Conservation (phyloP, 2,888 invertebrate species). For the Apantesis nais region DNA sequence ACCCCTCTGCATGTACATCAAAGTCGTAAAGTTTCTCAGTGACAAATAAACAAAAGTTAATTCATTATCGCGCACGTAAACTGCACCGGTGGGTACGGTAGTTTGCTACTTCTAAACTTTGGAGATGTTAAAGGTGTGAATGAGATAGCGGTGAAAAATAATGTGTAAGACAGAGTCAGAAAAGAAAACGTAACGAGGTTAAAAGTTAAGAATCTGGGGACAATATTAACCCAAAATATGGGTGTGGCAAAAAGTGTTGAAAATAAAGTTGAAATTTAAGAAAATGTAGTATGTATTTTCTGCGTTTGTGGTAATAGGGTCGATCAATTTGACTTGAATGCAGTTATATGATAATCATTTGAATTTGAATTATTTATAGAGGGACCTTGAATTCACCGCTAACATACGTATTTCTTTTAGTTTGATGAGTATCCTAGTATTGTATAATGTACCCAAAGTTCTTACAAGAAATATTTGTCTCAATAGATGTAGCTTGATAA, state of each 20-base stretch:
- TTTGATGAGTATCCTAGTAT: too few relatives aligned
- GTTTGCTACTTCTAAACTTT: constrained; percentile 42
- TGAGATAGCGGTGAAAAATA: constrained; percentile 18
- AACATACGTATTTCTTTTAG: too few relatives aligned
- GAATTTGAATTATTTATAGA: too few relatives aligned
- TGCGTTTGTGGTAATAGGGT: not conserved
- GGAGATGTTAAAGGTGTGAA: constrained; percentile 30
- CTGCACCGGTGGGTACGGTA: constrained; percentile 48
- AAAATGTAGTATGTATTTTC: not conserved
- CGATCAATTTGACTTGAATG: too few relatives aligned
- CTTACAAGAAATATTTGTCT: too few relatives aligned
- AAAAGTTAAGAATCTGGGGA: constrained; percentile 44
- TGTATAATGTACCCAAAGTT: too few relatives aligned
- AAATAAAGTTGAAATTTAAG: constrained; percentile 4
- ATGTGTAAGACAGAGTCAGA: constrained; percentile 20
- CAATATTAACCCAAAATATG: constrained; percentile 29
- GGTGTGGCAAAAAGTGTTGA: constrained; percentile 33
- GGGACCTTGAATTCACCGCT: too few relatives aligned
- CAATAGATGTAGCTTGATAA: too few relatives aligned
- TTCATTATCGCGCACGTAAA: constrained; percentile 50
- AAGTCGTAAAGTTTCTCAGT: constrained; percentile 38
- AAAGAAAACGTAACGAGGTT: constrained; percentile 31
- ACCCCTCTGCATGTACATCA: constrained; percentile 31
- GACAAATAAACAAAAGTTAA: constrained; percentile 54
- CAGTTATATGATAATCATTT: too few relatives aligned